A percentile compares a stretch with the other conserved stretches of the same genome.
phyloP scores from a whole-genome alignment of 2,113 vertebrate species.

The Propithecus coquereli region DNA sequence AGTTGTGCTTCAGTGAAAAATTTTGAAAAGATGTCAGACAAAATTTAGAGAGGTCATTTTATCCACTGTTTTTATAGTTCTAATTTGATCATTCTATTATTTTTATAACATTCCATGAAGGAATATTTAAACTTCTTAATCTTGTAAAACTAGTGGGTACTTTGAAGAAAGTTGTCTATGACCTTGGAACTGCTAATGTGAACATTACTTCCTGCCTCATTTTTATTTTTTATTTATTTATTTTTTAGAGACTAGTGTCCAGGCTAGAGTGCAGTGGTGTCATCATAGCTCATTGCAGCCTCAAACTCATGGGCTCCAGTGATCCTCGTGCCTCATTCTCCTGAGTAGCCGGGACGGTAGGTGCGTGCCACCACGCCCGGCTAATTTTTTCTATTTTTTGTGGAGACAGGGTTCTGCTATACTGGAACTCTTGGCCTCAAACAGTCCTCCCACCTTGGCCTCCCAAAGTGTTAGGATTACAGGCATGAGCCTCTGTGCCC shows the following conservation, averaged over 20 bases:
- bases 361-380: neutral
- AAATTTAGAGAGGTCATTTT: neutral
- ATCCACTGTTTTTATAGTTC: neutral
- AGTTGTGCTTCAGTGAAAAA: neutral
- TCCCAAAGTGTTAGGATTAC: neutral
- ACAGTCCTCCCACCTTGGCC: too few species aligned
- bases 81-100: neutral
- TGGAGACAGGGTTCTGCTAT: neutral
- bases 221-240: neutral
- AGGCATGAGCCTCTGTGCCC: too few species aligned
- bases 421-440: neutral
- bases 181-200: neutral
- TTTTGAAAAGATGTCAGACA: neutral
- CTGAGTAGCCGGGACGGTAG: neutral
- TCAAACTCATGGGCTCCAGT: neutral
- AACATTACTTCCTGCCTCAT: neutral
- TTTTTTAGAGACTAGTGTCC: too few species aligned
- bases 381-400: too few species aligned
- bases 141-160: neutral
- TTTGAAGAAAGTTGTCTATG: neutral
- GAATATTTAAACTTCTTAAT: slow-evolving; percentile 20
- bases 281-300: too few species aligned
- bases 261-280: too few species aligned
- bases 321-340: neutral
- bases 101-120: neutral